These are phyloP conservation scores for Lepidocyrtinus sp. DNA, from an alignment of 2,888 invertebrate genomes.

Conservation along the genomic window DNA sequence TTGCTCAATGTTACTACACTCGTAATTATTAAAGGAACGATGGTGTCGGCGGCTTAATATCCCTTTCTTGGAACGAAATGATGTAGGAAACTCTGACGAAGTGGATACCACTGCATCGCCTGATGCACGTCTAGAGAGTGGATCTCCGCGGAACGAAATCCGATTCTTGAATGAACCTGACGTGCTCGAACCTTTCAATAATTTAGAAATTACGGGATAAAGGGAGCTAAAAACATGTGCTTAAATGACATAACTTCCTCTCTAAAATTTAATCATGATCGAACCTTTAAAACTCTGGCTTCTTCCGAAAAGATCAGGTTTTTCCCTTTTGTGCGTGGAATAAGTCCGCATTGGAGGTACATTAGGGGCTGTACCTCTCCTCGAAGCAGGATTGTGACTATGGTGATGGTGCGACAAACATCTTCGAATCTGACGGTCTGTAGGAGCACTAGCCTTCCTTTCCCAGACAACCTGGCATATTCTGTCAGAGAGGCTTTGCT, in stretches of 20 bases:
- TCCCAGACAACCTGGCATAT: constrained; percentile 60
- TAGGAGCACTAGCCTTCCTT: constrained; percentile 44
- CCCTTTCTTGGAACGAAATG: constrained; percentile 6
- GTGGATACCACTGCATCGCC: constrained; percentile 33
- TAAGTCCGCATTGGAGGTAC: constrained; percentile 28
- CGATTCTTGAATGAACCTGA: constrained; percentile 50
- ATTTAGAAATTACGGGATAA: too few relatives aligned
- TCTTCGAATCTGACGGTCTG: constrained; percentile 27
- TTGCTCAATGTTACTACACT: constrained; percentile 22
- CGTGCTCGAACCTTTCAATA: constrained; percentile 61
- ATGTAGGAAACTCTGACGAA: constrained; percentile 5
- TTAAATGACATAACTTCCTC: not conserved
- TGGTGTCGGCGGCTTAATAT: constrained; percentile 2
- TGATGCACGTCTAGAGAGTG: constrained; percentile 59
- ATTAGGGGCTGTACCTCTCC: constrained; percentile 47
- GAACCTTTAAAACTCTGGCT: constrained; percentile 63
- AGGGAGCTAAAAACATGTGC: too few relatives aligned
- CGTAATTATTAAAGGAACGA: not conserved
- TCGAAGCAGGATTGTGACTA: constrained; percentile 15
- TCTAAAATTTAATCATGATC: constrained; percentile 17
- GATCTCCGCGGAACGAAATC: constrained; percentile 40
- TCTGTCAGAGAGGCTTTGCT: constrained; percentile 45
- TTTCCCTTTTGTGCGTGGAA: constrained; percentile 22
- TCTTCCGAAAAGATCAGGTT: constrained; percentile 43
- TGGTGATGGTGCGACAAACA: not conserved